A percentile compares a stretch with the other conserved stretches of the same genome.
Evolutionary conservation across 2,888 invertebrate species (phyloP).

Genomic region (Melinopterus prodromus): DNA sequence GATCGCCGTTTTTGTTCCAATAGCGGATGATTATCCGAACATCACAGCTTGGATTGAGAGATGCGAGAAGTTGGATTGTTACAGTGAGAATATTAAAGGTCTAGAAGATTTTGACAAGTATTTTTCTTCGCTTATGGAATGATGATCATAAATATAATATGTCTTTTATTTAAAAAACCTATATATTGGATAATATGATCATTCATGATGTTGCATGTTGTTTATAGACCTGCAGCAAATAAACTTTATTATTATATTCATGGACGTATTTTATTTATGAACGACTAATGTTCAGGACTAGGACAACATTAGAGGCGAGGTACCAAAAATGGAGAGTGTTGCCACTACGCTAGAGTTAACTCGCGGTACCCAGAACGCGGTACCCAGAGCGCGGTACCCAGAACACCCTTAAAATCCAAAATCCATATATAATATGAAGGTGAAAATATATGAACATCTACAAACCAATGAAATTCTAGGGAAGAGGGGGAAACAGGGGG

Average conservation of each 20-base stretch:
- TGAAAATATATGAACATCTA: too few relatives aligned
- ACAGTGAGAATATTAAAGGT: slow-evolving; percentile 39
- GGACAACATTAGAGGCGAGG: too few relatives aligned
- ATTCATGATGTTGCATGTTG: neutral
- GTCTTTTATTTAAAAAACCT: neutral
- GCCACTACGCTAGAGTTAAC: too few relatives aligned
- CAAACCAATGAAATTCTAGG: too few relatives aligned
- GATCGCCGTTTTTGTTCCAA: slow-evolving; percentile 51
- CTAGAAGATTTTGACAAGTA: neutral
- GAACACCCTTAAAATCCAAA: too few relatives aligned
- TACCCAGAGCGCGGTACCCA: too few relatives aligned
- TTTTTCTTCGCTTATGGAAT: neutral
- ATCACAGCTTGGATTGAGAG: slow-evolving; percentile 52
- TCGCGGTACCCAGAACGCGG: too few relatives aligned
- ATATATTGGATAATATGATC: slow-evolving; percentile 6
- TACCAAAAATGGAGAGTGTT: too few relatives aligned
- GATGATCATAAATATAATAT: neutral
- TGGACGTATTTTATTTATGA: neutral
- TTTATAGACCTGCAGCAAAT: neutral
- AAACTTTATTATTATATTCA: slow-evolving; percentile 6
- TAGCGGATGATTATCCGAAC: slow-evolving; percentile 48
- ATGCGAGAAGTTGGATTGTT: slow-evolving; percentile 49
- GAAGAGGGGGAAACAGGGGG: too few relatives aligned
- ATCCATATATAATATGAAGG: too few relatives aligned
- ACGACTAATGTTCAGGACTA: too few relatives aligned